phyloP scores from a whole-genome alignment of 2,113 vertebrate species.

The Antechinus stuartii region DNA sequence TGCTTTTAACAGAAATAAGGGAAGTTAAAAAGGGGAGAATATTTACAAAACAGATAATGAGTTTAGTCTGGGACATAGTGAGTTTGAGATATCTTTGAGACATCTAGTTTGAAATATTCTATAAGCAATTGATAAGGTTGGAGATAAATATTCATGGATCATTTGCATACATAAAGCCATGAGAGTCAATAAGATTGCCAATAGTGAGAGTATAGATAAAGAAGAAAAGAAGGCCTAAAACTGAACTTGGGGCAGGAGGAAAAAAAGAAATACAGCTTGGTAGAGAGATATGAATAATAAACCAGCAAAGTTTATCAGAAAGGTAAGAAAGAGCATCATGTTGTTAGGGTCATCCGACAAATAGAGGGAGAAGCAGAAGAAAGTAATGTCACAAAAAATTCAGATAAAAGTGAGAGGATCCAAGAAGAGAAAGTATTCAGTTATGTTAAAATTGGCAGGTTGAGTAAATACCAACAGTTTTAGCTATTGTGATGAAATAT shows the following conservation, averaged over 20 bases:
- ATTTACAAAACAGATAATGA: neutral
- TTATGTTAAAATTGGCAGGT: neutral
- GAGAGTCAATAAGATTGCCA: neutral
- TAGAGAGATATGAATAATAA: neutral
- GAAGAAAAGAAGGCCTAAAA: neutral
- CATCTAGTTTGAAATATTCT: neutral
- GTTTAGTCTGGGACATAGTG: neutral
- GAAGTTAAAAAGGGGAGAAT: neutral
- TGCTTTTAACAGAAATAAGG: neutral
- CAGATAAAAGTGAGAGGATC: neutral
- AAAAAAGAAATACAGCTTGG: neutral
- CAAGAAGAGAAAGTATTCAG: neutral
- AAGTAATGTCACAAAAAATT: neutral
- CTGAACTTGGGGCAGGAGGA: neutral
- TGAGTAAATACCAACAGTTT: neutral
- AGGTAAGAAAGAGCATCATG: neutral
- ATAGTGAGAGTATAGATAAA: neutral
- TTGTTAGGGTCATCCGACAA: neutral
- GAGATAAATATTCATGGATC: too few species aligned
- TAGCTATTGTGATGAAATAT: neutral
- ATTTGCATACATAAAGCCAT: neutral
- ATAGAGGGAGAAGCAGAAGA: neutral
- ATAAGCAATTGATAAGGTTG: neutral
- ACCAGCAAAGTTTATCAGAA: neutral
- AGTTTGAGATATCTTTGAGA: neutral